These are phyloP conservation scores for Drosophila lutescens DNA, from an alignment of 2,888 invertebrate genomes.

Conservation along the genomic window DNA sequence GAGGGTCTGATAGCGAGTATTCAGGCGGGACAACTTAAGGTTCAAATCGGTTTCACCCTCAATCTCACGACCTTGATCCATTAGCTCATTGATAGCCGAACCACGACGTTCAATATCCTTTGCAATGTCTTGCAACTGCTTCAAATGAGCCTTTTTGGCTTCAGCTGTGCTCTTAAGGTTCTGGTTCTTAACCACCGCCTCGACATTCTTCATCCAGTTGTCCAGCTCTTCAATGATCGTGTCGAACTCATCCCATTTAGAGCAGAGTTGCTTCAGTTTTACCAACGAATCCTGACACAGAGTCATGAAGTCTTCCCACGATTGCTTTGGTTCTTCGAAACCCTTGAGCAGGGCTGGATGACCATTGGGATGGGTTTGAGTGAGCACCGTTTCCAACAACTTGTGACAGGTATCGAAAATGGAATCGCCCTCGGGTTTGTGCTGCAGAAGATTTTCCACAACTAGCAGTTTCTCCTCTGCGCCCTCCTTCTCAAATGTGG, in stretches of 20 bases:
- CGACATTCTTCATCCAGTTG: constrained; percentile 93
- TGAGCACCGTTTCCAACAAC: constrained; percentile 89
- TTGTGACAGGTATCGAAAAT: constrained; percentile 89
- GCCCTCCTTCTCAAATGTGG: constrained; percentile 91
- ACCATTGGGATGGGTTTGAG: constrained; percentile 91
- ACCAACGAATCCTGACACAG: constrained; percentile 89
- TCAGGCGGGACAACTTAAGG: constrained; percentile 90
- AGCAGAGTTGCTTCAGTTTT: constrained; percentile 90
- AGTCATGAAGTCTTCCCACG: constrained; percentile 90
- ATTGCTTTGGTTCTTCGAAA: constrained; percentile 89
- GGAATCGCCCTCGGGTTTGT: constrained; percentile 90
- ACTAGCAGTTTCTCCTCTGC: constrained; percentile 90
- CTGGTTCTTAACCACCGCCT: constrained; percentile 94
- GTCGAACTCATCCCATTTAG: constrained; percentile 93
- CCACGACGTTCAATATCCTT: constrained; percentile 89
- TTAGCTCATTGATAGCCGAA: constrained; percentile 88
- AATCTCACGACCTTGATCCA: constrained; percentile 89
- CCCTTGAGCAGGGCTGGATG: constrained; percentile 90
- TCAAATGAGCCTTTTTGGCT: constrained; percentile 91
- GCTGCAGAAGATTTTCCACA: constrained; percentile 90
- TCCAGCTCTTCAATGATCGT: constrained; percentile 90
- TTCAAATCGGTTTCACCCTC: constrained; percentile 91
- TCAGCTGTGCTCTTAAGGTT: constrained; percentile 93
- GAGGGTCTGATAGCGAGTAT: constrained; percentile 92
- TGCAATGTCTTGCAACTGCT: constrained; percentile 90